Evolutionary conservation across 2,113 vertebrate genomes (phyloP).

Genomic region (Sebastes fasciatus): DNA sequence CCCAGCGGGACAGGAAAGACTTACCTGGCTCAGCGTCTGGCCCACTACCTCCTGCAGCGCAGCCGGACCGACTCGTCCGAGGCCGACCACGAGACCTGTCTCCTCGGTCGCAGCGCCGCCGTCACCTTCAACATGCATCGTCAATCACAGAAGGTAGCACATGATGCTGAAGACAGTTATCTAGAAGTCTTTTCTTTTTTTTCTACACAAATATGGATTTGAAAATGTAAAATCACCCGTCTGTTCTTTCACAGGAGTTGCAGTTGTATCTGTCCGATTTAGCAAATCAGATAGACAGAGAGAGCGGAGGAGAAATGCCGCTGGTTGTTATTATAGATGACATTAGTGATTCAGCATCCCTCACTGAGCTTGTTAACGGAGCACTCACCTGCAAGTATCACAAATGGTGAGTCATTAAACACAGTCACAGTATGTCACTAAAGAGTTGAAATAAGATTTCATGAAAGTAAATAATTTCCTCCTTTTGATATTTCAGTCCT

Average conservation of each 20-base stretch:
- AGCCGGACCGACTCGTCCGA: slow-evolving; percentile 83
- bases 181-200: neutral
- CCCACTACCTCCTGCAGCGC: slow-evolving; percentile 93
- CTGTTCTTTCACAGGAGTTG: slow-evolving; percentile 87
- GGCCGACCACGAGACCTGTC: slow-evolving; percentile 46
- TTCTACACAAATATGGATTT: neutral
- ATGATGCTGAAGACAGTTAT: neutral
- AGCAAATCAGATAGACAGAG: slow-evolving; percentile 95
- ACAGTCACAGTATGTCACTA: rapidly evolving
- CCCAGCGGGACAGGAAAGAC: slow-evolving; percentile 97
- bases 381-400: slow-evolving; percentile 98
- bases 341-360: slow-evolving; percentile 89
- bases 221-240: neutral
- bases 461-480: neutral
- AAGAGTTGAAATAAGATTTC: neutral
- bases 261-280: slow-evolving; percentile 95
- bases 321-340: slow-evolving; percentile 94
- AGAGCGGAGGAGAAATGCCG: slow-evolving; percentile 89
- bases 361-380: slow-evolving; percentile 94
- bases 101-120: slow-evolving; percentile 82
- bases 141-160: slow-evolving; percentile 92
- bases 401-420: slow-evolving; percentile 89
- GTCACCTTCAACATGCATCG: slow-evolving; percentile 97
- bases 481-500: slow-evolving; percentile 83
- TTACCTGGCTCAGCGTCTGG: slow-evolving; percentile 92